These are phyloP conservation scores for Bombylius major DNA, from an alignment of 2,888 invertebrate species.

Conservation along the genomic window DNA sequence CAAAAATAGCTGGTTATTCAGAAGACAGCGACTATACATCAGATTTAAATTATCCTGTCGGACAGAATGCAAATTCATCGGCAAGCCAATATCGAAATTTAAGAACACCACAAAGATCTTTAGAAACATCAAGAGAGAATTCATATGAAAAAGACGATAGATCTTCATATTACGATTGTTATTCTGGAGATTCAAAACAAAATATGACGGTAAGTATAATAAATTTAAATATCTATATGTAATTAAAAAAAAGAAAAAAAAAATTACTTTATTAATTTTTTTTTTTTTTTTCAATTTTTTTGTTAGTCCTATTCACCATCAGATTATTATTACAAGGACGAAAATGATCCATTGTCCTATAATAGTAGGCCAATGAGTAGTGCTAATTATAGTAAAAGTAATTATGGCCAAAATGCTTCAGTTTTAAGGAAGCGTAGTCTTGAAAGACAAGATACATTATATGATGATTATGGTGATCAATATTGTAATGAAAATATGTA, in stretches of 20 bases:
- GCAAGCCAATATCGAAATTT: conserved; percentile 57
- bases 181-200: conserved; percentile 10
- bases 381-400: conserved; percentile 20
- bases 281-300: conserved; percentile 5
- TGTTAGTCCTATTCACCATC: conserved; percentile 28
- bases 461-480: conserved; percentile 38
- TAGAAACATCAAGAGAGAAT: conserved; percentile 69
- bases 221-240: background rate
- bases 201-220: conserved; percentile 17
- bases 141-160: conserved; percentile 68
- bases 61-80: conserved; percentile 81
- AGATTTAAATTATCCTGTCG: conserved; percentile 82
- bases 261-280: background rate
- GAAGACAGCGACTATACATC: conserved; percentile 97
- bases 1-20: conserved; percentile 69
- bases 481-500: conserved; percentile 29
- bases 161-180: conserved; percentile 14
- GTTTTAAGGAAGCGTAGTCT: conserved; percentile 54
- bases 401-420: conserved; percentile 17
- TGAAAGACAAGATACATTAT: conserved; percentile 67
- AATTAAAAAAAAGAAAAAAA: background rate
- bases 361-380: conserved; percentile 58
- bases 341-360: conserved; percentile 61
- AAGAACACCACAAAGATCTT: conserved; percentile 41
- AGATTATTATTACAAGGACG: conserved; percentile 29